A percentile compares a stretch with the other conserved stretches of the same genome.
Conservation (phyloP, 2,888 invertebrate genomes). For the Lithophane semibrunnea region DNA sequence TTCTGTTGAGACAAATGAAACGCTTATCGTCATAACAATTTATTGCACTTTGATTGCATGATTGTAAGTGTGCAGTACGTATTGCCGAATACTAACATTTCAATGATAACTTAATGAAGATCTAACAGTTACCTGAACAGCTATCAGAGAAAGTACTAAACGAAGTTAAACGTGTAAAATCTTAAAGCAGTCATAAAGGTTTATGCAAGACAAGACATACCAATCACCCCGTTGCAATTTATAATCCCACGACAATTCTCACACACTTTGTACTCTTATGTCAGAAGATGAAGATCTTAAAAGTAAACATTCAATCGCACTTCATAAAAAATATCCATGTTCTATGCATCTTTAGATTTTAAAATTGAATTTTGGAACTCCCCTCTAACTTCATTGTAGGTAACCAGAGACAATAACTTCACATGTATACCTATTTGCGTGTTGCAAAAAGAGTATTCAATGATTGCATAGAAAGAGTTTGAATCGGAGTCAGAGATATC, state of each 20-base stretch:
- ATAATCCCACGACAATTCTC: conserved; percentile 45
- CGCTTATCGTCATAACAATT: conserved; percentile 6
- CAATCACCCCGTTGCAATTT: conserved; percentile 31
- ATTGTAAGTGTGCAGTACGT: neutral
- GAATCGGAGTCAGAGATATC: conserved; percentile 58
- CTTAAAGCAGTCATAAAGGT: conserved; percentile 12
- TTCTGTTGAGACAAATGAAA: conserved; percentile 27
- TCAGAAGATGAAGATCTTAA: conserved; percentile 4
- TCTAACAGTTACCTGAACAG: neutral
- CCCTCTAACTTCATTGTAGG: conserved; percentile 16
- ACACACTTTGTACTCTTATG: conserved; percentile 13
- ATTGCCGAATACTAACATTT: neutral
- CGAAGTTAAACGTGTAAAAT: conserved; percentile 39
- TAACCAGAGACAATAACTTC: conserved; percentile 15
- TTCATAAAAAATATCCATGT: neutral
- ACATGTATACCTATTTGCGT: conserved; percentile 40
- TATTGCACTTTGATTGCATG: conserved; percentile 18
- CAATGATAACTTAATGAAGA: neutral
- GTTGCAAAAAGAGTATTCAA: conserved; percentile 43
- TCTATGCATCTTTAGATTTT: neutral
- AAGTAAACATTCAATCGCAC: conserved; percentile 6
- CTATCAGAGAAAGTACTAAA: conserved; percentile 25
- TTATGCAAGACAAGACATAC: conserved; percentile 12
- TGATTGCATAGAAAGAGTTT: conserved; percentile 43
- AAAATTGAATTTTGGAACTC: conserved; percentile 12